Base-by-base conservation (phyloP, 1,140 invertebrate genomes). In the Cyclargus thomasi region DNA sequence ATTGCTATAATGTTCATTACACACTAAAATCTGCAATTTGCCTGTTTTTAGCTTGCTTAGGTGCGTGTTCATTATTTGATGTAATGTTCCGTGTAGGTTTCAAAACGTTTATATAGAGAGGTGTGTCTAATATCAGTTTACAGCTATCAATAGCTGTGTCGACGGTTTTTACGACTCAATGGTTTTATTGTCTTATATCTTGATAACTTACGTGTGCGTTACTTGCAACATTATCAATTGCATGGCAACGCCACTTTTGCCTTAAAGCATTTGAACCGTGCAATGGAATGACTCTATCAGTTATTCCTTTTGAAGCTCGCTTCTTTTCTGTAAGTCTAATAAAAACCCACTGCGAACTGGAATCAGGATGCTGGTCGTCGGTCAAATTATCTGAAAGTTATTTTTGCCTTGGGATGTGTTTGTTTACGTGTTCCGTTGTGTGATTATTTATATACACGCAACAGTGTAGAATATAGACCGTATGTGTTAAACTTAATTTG, bases 341-440 rank as follows among this genome's bases (percentile, higher is more conserved):
- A 23, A 23, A 29, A 29, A n/a, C n/a, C 29, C 5, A 8, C 29
- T 4, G 29, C 29, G 29, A 29, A 29, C 29, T 29, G 29, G 29
- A 29, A 29, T 29, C 29, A 29, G 29, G 29, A 29, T 29, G 8
- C 29, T 29, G 29, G 1, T 29, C 29, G 29, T 29, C 29, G 29
- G 5, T 7, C 29, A 29, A 1, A 55, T 55, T 55, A 55, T 55
- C 18, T 17, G n/a, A 17, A 55, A 18, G 53, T 55, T 55, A 55
- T 55, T 55, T n/a, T 55, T 6, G n/a, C 17, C n/a, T n/a, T 55
- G n/a, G n/a, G 53, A 29, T 55, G 18, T 55, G n/a, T 55, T 17
- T 55, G 53, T 55, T 55, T 55, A n/a, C 18, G 53, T 55, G 1
- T 55, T 55, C 53, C n/a, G 53, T 17, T 55, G 53, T 17, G n/a